A percentile compares a stretch with the other conserved stretches of the same genome.
phyloP scores from a whole-genome alignment of 1,140 invertebrate species.

The Apolygus lucorum region DNA sequence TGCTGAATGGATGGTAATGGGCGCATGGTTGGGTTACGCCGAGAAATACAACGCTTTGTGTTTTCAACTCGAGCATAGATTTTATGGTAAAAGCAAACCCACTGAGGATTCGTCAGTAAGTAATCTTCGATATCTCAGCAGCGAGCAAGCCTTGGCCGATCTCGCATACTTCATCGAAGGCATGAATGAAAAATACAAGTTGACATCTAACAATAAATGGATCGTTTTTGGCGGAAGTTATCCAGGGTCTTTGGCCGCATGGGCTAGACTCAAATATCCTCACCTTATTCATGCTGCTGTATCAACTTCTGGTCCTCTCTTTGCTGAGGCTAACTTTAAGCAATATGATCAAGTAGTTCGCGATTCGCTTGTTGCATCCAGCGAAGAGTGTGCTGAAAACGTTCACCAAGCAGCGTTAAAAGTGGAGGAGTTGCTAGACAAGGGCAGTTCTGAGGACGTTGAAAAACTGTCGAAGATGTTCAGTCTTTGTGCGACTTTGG shows the following conservation, averaged over 20 bases:
- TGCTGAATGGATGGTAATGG: slow-evolving; percentile 72
- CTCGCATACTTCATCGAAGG: slow-evolving; percentile 67
- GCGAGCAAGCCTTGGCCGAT: slow-evolving; percentile 81
- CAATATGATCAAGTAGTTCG: slow-evolving; percentile 63
- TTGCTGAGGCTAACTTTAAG: slow-evolving; percentile 74
- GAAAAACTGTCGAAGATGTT: background rate
- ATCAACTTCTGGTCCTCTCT: slow-evolving; percentile 78
- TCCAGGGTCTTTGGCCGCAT: slow-evolving; percentile 80
- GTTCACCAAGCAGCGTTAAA: slow-evolving; percentile 46
- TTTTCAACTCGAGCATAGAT: slow-evolving; percentile 84
- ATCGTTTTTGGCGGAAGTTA: slow-evolving; percentile 90
- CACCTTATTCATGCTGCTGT: slow-evolving; percentile 76
- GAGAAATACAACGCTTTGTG: slow-evolving; percentile 69
- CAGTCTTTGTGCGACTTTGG: slow-evolving; percentile 68
- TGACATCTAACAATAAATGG: slow-evolving; percentile 63
- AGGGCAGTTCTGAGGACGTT: background rate
- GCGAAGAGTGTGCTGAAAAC: slow-evolving; percentile 51
- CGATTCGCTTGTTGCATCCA: slow-evolving; percentile 53
- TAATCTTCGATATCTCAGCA: slow-evolving; percentile 70
- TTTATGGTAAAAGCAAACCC: slow-evolving; percentile 87
- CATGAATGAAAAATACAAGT: slow-evolving; percentile 55
- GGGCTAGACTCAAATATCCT: slow-evolving; percentile 82
- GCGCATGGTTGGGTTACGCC: slow-evolving; percentile 74
- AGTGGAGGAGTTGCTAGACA: slow-evolving; percentile 49
- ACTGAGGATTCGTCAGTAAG: slow-evolving; percentile 54